Conservation (phyloP, 2,888 invertebrate genomes). For the Boloria selene region DNA sequence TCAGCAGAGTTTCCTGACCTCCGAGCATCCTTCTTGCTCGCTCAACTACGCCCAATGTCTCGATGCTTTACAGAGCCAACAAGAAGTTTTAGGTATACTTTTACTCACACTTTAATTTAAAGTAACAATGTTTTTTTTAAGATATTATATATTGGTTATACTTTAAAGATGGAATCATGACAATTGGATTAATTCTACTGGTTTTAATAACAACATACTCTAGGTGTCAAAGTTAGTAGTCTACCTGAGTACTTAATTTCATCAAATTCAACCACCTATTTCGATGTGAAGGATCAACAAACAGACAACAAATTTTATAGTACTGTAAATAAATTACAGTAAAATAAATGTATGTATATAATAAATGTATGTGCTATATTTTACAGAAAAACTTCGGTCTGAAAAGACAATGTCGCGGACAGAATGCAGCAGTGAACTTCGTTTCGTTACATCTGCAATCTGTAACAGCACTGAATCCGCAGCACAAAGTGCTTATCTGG, state of each 20-base stretch:
- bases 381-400: constrained; percentile 58
- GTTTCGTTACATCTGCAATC: constrained; percentile 55
- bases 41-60: constrained; percentile 52
- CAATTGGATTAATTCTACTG: too few species aligned
- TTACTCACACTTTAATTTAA: too few species aligned
- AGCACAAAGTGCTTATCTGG: constrained; percentile 63
- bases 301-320: too few species aligned
- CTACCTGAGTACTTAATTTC: too few species aligned
- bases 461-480: constrained; percentile 58
- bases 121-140: constrained; percentile 34
- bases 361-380: neutral
- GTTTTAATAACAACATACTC: too few species aligned
- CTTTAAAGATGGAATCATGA: neutral
- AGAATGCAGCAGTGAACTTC: constrained; percentile 54
- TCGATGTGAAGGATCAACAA: too few species aligned
- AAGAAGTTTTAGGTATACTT: constrained; percentile 55
- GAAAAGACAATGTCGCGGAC: constrained; percentile 54
- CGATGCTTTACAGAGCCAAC: constrained; percentile 53
- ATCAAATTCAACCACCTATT: too few species aligned
- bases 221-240: neutral
- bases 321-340: too few species aligned
- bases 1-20: constrained; percentile 45
- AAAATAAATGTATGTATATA: too few species aligned
- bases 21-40: constrained; percentile 44
- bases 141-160: neutral